Base-by-base conservation (phyloP, 2,888 invertebrate species). In the Xestoiulus laeticollis region DNA sequence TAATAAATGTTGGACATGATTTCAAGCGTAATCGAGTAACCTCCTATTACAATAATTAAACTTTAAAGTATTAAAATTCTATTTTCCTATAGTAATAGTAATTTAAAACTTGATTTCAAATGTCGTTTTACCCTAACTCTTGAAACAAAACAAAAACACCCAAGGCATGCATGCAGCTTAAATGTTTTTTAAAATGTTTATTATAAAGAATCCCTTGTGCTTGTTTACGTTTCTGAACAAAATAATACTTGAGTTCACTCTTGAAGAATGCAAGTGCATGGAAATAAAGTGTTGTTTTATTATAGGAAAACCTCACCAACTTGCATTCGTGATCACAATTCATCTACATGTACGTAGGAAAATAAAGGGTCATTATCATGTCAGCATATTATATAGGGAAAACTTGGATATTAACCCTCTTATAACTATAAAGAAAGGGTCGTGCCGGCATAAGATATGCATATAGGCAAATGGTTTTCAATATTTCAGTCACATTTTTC, bases 401-500 rank as follows among this genome's bases (percentile, higher is more conserved):
- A 30, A 78, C 30, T 14, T 78, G 78, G 14, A 78, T 78, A 78
- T 78, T 78, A 78, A 78, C 78, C 78, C 26, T 12, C 78, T 30
- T 30, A 4, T 30, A 78, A 78, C 30, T 78, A 78, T 10, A 78
- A 78, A 78, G 78, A 12, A 4, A 78, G 78, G 78, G 78, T 78
- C 78, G 78, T 30, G 26, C 68, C n/a, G 8, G 14, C 68, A 12
- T 26, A 68, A 68, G 68, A 68, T 26, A 68, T 26, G 68, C 26
- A 78, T 30, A 78, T 19, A 59, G 59, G 59, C 59, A 59, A 22
- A 59, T 30, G 78, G 26, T 78, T 78, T 78, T 78, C 78, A 78
- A 78, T 78, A 78, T 78, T 78, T 78, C 78, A 78, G 78, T 78
- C 78, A 78, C 78, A 78, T 78, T 78, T 53, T 78, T 14, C 78